A percentile compares a stretch with the other conserved stretches of the same genome.
phyloP scores from a whole-genome alignment of 1,140 invertebrate species.

The Zaprionus vittiger region DNA sequence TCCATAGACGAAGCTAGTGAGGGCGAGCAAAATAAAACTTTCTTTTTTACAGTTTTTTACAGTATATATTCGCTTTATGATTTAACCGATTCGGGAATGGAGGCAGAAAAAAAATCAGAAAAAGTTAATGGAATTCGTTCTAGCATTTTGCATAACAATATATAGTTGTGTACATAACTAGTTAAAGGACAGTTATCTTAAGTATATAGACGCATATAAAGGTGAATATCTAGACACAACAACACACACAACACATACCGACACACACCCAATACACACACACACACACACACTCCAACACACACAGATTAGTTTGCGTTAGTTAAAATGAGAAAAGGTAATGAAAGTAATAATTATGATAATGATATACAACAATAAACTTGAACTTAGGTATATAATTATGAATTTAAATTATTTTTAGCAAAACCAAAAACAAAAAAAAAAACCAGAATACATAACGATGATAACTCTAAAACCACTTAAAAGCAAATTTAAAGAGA shows the following conservation, averaged over 20 bases:
- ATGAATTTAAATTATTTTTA: constrained; percentile 83
- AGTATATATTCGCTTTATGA: constrained; percentile 47
- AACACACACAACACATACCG: constrained; percentile 34
- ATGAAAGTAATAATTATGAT: constrained; percentile 71
- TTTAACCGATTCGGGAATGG: constrained; percentile 28
- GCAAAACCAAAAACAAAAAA: constrained; percentile 57
- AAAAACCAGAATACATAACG: constrained; percentile 42
- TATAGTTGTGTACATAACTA: constrained; percentile 83
- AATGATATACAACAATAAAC: constrained; percentile 80
- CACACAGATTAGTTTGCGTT: constrained; percentile 41
- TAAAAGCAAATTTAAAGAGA: constrained; percentile 71
- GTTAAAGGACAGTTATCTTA: constrained; percentile 70
- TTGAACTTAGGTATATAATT: constrained; percentile 78
- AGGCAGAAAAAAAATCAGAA: constrained; percentile 36
- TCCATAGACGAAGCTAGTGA: constrained; percentile 31
- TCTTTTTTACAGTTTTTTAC: constrained; percentile 47
- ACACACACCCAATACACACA: constrained; percentile 15
- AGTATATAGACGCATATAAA: constrained; percentile 67
- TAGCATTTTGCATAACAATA: constrained; percentile 77
- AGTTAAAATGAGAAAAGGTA: constrained; percentile 44
- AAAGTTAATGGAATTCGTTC: constrained; percentile 52
- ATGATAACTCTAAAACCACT: constrained; percentile 64
- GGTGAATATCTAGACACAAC: constrained; percentile 65
- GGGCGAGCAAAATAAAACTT: neutral
- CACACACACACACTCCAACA: constrained; percentile 22